Evolutionary conservation across 2,113 vertebrate genomes (phyloP).

Genomic region (Sphaerodactylus townsendi): DNA sequence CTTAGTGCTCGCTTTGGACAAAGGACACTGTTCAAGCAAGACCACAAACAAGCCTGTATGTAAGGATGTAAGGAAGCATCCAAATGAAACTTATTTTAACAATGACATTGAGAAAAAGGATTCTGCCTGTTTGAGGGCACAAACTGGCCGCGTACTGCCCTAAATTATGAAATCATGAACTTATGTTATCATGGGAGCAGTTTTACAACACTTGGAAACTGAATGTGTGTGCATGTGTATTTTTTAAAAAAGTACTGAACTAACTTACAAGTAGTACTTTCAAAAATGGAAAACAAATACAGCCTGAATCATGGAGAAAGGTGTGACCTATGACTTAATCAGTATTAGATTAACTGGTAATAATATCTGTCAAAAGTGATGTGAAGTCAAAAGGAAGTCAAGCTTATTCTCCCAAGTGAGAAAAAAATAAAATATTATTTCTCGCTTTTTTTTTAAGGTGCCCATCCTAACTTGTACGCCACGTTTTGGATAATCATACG

Average conservation of each 20-base stretch:
- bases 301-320: background rate
- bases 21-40: no score
- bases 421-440: background rate
- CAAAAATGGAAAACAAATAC: background rate
- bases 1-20: background rate
- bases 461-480: background rate
- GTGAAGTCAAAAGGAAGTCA: background rate
- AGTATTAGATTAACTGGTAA: background rate
- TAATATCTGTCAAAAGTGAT: background rate
- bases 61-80: no score
- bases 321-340: background rate
- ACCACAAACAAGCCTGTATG: no score
- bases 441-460: background rate
- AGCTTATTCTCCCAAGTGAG: background rate
- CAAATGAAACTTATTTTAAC: constrained; percentile 12
- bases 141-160: background rate
- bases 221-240: background rate
- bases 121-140: background rate
- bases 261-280: background rate
- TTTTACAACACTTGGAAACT: background rate
- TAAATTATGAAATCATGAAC: background rate
- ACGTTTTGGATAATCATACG: background rate
- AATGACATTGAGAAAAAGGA: background rate
- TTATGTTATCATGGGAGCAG: background rate
- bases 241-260: background rate